These are phyloP conservation scores for Harpalus rufipes DNA, from an alignment of 2,888 invertebrate species.

Conservation along the genomic window DNA sequence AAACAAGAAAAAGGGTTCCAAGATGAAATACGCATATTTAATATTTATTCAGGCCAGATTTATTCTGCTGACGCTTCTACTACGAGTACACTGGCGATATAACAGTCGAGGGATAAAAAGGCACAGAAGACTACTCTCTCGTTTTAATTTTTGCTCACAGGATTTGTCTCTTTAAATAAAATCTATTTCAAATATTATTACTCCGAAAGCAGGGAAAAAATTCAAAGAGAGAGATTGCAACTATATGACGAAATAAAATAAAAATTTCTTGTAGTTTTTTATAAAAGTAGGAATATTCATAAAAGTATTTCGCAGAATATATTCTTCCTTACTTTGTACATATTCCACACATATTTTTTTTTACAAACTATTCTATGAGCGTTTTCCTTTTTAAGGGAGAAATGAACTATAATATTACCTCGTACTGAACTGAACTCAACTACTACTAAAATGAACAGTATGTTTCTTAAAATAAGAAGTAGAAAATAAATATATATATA, in stretches of 20 bases:
- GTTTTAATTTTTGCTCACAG: background rate
- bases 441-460: too few relatives aligned
- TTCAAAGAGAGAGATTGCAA: background rate
- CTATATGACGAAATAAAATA: background rate
- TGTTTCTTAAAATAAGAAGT: too few relatives aligned
- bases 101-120: background rate
- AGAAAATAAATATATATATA: too few relatives aligned
- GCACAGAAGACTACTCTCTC: background rate
- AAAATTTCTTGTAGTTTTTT: background rate
- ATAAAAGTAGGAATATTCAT: background rate
- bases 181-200: conserved; percentile 3
- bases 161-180: background rate
- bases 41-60: conserved; percentile 39
- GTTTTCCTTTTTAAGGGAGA: too few relatives aligned
- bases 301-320: background rate
- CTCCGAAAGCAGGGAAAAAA: background rate
- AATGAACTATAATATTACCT: too few relatives aligned
- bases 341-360: too few relatives aligned
- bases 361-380: too few relatives aligned
- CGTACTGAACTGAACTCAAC: too few relatives aligned
- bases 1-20: conserved; percentile 36
- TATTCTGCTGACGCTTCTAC: background rate
- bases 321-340: background rate
- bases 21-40: conserved; percentile 48
- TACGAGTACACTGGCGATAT: too few relatives aligned